Evolutionary conservation across 2,888 invertebrate genomes (phyloP).

Genomic region (Lagria hirta): DNA sequence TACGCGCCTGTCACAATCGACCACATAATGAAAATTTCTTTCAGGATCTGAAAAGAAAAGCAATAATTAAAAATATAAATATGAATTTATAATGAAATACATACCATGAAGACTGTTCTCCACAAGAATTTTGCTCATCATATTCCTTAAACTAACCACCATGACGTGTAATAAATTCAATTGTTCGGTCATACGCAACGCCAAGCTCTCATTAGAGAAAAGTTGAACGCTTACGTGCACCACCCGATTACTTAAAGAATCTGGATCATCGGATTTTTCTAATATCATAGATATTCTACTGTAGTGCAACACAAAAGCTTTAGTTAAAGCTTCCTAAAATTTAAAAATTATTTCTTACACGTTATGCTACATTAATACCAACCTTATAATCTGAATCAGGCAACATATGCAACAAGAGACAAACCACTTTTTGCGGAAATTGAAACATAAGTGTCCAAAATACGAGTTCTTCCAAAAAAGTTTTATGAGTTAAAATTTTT

Average conservation of each 20-base stretch:
- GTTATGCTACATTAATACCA: no score
- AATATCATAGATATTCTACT: constrained; percentile 91
- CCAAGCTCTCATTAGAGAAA: constrained; percentile 91
- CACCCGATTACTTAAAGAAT: constrained; percentile 91
- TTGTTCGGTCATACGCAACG: constrained; percentile 87
- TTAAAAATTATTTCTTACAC: no score
- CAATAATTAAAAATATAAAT: no score
- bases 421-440: constrained; percentile 96
- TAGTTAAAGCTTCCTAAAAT: constrained; percentile 88
- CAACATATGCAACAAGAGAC: constrained; percentile 90
- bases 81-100: no score
- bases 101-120: constrained; percentile 82
- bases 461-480: constrained; percentile 90
- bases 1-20: constrained; percentile 86
- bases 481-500: constrained; percentile 76
- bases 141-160: constrained; percentile 85
- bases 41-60: constrained; percentile 67
- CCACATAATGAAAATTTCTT: constrained; percentile 85
- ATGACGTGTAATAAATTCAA: constrained; percentile 89
- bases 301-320: constrained; percentile 95
- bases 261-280: constrained; percentile 81
- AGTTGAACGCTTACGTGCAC: constrained; percentile 97
- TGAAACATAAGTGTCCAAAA: constrained; percentile 98
- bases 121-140: constrained; percentile 91
- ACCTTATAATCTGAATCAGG: constrained; percentile 95